Evolutionary conservation across 1,140 invertebrate genomes (phyloP).

Genomic region (Drosophila hydei): DNA sequence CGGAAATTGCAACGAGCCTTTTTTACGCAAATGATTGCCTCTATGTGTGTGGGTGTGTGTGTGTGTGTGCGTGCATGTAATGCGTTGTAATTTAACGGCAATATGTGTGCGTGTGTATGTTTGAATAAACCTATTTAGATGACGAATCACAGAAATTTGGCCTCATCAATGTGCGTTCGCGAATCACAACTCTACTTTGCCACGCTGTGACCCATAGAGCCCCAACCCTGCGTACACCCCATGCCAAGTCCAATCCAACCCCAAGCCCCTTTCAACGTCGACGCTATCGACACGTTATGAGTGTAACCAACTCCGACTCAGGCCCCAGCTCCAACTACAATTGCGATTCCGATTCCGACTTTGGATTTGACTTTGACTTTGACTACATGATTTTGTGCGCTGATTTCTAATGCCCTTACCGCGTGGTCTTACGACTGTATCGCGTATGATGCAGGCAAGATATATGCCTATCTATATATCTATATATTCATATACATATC

Average conservation of each 20-base stretch:
- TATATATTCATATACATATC: no score
- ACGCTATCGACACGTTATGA: constrained; percentile 35
- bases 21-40: background rate
- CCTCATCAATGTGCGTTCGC: constrained; percentile 73
- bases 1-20: constrained; percentile 1
- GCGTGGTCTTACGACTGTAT: constrained; percentile 4
- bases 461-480: background rate
- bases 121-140: constrained; percentile 73
- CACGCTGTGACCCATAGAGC: background rate
- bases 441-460: background rate
- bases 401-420: constrained; percentile 15
- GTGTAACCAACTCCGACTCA: constrained; percentile 2
- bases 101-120: constrained; percentile 31
- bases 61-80: constrained; percentile 56
- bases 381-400: constrained; percentile 56
- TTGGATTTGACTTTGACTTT: constrained; percentile 32
- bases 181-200: constrained; percentile 50
- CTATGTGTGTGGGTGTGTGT: background rate
- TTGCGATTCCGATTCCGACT: constrained; percentile 24
- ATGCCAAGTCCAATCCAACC: constrained; percentile 4
- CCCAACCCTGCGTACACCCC: background rate
- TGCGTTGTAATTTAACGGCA: constrained; percentile 58
- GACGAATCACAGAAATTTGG: constrained; percentile 82
- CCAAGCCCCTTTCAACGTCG: constrained; percentile 3
- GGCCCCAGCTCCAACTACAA: no score